Conservation (phyloP, 2,113 vertebrate genomes). For the Microcebus jonahi region DNA sequence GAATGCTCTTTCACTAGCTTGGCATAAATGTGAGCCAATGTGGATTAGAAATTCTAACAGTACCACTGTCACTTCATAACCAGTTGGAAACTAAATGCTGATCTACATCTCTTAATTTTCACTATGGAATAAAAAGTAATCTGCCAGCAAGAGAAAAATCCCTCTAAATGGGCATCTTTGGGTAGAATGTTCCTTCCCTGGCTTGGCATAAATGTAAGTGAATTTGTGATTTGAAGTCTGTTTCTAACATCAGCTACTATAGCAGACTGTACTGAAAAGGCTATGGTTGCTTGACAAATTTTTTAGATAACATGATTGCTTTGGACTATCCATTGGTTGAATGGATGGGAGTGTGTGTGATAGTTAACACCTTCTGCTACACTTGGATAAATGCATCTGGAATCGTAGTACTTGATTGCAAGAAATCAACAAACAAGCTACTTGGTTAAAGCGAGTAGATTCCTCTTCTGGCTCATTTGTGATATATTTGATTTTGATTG, state of each 20-base stretch:
- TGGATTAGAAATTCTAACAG: neutral
- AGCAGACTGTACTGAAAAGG: neutral
- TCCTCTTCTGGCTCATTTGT: neutral
- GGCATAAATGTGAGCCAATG: neutral
- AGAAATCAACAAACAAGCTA: neutral
- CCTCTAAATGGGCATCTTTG: neutral
- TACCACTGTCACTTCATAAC: neutral
- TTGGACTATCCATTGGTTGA: neutral
- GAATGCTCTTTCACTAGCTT: neutral
- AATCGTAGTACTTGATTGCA: neutral
- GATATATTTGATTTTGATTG: neutral
- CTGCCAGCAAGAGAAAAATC: neutral
- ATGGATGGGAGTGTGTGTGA: neutral
- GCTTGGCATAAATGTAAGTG: neutral
- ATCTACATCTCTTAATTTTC: neutral
- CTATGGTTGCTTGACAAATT: neutral
- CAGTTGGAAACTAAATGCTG: neutral
- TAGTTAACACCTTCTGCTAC: neutral
- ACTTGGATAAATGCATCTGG: neutral
- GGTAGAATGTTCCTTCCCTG: neutral
- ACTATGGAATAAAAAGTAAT: neutral
- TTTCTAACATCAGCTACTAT: neutral
- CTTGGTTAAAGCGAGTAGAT: neutral
- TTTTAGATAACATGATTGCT: neutral
- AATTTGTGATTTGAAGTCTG: neutral